A percentile compares a stretch with the other conserved stretches of the same genome.
Conservation (phyloP, 2,113 vertebrate genomes). For the Rhinolophus ferrumequinum region DNA sequence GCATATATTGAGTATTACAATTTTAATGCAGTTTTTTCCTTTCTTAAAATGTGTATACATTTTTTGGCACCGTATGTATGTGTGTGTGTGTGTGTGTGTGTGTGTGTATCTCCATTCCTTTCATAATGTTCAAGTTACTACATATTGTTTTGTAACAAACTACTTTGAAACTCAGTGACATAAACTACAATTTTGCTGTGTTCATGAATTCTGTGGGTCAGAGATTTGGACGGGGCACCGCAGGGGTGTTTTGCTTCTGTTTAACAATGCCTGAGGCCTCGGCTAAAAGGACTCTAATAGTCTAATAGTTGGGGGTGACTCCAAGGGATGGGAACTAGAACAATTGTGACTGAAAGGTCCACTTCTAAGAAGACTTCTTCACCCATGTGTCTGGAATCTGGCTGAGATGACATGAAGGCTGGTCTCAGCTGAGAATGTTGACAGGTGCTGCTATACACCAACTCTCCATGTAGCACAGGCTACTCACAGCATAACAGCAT, state of each 20-base stretch:
- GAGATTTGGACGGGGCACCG: neutral
- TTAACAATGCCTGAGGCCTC: neutral
- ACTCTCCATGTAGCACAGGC: neutral
- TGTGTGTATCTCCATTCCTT: neutral
- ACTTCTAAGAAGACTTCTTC: neutral
- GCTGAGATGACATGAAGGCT: neutral
- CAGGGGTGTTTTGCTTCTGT: neutral
- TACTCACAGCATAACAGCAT: neutral
- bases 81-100: too few species aligned
- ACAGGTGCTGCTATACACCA: neutral
- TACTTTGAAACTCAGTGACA: neutral
- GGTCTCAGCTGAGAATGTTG: neutral
- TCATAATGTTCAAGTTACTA: neutral
- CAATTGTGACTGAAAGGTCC: neutral
- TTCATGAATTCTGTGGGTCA: neutral
- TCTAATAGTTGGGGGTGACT: neutral
- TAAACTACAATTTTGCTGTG: neutral
- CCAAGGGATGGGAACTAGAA: neutral
- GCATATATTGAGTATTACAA: too few species aligned
- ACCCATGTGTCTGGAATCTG: neutral
- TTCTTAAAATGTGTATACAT: too few species aligned
- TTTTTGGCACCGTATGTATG: too few species aligned
- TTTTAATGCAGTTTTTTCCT: too few species aligned
- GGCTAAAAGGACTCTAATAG: neutral
- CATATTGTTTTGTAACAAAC: neutral